These are phyloP conservation scores for Nemapogon koenigi DNA, from an alignment of 2,888 invertebrate species.

Conservation along the genomic window DNA sequence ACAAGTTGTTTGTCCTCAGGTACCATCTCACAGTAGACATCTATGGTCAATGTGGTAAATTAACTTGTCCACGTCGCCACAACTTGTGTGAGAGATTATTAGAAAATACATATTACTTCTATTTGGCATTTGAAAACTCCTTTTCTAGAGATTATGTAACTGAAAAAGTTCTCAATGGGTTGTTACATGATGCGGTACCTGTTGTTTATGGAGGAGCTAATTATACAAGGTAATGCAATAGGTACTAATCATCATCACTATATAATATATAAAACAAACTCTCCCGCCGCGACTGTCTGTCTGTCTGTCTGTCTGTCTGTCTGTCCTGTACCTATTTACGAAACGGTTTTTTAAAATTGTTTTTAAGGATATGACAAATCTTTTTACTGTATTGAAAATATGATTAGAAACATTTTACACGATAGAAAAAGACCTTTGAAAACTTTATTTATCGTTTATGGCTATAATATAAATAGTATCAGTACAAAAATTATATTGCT, in stretches of 20 bases:
- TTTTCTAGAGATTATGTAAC: conserved; percentile 9
- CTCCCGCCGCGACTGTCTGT: no score
- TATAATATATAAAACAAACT: no score
- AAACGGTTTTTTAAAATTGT: no score
- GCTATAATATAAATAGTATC: not conserved
- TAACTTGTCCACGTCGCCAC: conserved; percentile 1
- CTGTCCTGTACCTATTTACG: no score
- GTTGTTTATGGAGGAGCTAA: conserved; percentile 8
- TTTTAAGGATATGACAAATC: no score
- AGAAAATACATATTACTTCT: conserved; percentile 7
- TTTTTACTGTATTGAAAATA: no score
- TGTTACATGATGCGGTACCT: conserved; percentile 5
- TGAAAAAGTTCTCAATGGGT: conserved; percentile 4
- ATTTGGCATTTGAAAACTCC: conserved; percentile 9
- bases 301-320: no score
- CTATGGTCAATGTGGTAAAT: conserved; percentile 11
- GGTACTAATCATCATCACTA: no score
- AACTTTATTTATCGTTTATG: no score
- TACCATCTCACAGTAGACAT: conserved; percentile 10
- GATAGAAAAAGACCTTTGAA: no score
- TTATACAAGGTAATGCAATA: conserved; percentile 11
- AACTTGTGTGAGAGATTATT: not conserved
- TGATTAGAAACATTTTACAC: no score
- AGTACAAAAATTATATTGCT: not conserved
- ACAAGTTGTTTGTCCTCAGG: no score